Evolutionary conservation across 2,888 invertebrate species (phyloP), one percentile per base, ranked within the genome.

Genomic region (Cyclophora punctaria): DNA sequence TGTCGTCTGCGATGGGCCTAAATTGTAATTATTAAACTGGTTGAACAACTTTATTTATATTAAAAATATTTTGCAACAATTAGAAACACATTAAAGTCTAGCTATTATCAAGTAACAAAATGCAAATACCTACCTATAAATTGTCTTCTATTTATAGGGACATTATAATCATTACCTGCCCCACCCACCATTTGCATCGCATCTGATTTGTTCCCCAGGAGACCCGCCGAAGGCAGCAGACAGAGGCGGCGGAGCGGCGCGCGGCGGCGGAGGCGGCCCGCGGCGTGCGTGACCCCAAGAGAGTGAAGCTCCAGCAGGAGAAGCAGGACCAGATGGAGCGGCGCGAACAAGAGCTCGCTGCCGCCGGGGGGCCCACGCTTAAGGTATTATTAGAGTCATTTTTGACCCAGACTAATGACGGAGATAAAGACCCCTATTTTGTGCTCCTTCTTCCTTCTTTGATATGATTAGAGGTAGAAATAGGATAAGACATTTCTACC

Each of bases 201-300:
- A 20, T 20, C 20, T 20, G 20, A 20, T 20, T 20, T 20, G 20
- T 33, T 44, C 56, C 56, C 5, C 56, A 93, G 93, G 93, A 93
- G 71, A 90, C 90, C 5, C 89, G 93, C 47, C 87, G 93, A 37
- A 88, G 87, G 20, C 92, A 92, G 66, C 91, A 91, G 63, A 83
- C 90, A 4, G 93, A 93, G 62, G 94, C 94, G 2, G 94, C 93
- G 0, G 93, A 94, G 71, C 88, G 84, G 46, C 87, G 94, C 2
- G 85, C 90, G 0, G 80, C 82, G 1, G 91, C 93, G 61, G 90
- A 90, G 52, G 91, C 91, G 35, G 69, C 78, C 0, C 86, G 93
- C 3, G 94, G 94, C 0, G 89, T 94, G 3, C 92, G 91, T 66
- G 91, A 94, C 73, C 83, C 91, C 0, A 90, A 91, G 33, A 88